Conservation (phyloP, 2,888 invertebrate genomes). For the Campoletis raptor region DNA sequence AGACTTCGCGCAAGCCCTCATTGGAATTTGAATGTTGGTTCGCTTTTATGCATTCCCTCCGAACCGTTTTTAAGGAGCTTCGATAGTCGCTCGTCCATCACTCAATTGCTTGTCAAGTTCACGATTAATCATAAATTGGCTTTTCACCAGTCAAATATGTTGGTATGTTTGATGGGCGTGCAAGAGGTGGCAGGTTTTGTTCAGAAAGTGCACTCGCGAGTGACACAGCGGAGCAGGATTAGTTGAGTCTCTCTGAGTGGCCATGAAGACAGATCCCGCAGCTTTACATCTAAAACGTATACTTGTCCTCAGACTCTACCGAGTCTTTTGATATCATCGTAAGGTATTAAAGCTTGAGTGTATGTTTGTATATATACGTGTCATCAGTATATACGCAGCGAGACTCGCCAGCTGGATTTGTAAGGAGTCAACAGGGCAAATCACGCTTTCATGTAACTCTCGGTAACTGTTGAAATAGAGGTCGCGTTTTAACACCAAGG, state of each 20-base stretch:
- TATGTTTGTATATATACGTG: not conserved
- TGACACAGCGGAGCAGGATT: conserved; percentile 47
- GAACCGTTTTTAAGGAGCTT: not conserved
- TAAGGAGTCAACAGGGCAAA: conserved; percentile 48
- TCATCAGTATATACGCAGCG: not conserved
- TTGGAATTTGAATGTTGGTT: not conserved
- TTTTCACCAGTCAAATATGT: conserved; percentile 5
- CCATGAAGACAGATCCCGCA: conserved; percentile 32
- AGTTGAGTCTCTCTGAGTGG: conserved; percentile 50
- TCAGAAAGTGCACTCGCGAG: conserved; percentile 28
- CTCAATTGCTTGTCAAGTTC: not conserved
- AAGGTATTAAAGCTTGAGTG: not conserved
- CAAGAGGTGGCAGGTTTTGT: conserved; percentile 21
- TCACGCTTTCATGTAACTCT: conserved; percentile 26
- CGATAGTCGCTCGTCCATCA: not conserved
- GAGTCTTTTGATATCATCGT: not conserved
- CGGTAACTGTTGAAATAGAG: conserved; percentile 27
- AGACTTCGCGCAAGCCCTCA: not conserved
- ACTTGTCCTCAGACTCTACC: no score
- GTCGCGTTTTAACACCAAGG: not conserved
- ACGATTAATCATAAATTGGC: conserved; percentile 39
- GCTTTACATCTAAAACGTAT: conserved; percentile 9
- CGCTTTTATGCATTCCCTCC: not conserved
- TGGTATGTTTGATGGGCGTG: conserved; percentile 26
- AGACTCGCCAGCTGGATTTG: conserved; percentile 33